Evolutionary conservation across 1,140 invertebrate genomes (phyloP).

Genomic region (Propsilocerus akamusi): DNA sequence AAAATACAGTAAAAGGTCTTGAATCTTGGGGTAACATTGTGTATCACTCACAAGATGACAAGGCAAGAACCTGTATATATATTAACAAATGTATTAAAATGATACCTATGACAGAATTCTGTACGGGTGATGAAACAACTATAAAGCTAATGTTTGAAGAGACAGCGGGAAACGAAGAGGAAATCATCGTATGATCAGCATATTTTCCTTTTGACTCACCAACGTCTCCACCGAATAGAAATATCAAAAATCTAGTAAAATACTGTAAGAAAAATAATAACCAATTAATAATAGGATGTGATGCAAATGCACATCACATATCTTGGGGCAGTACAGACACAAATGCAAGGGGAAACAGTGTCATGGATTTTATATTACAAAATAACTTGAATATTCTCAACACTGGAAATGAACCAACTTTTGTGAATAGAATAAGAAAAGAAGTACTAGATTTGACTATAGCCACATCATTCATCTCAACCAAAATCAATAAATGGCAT

Average conservation of each 20-base stretch:
- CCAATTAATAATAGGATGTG: conserved; percentile 11
- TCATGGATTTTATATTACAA: conserved; percentile 10
- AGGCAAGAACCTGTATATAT: neutral
- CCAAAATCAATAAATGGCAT: neutral
- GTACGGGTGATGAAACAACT: neutral
- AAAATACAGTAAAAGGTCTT: neutral
- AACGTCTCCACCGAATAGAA: neutral
- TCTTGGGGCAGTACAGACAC: conserved; percentile 11
- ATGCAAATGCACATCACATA: conserved; percentile 12
- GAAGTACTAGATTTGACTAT: conserved; percentile 7
- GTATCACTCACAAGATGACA: neutral
- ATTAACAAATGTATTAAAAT: neutral
- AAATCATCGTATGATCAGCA: neutral
- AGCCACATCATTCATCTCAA: neutral
- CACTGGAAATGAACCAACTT: conserved; percentile 7
- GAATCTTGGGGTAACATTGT: neutral
- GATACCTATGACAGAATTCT: neutral
- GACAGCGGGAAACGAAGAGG: neutral
- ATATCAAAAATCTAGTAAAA: no score
- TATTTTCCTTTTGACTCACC: neutral
- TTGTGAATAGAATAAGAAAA: conserved; percentile 7
- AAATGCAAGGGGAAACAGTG: conserved; percentile 9
- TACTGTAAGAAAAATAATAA: neutral
- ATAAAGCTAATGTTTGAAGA: no score
- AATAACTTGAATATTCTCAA: conserved; percentile 9